Percentiles rank a stretch among this genome's conserved stretches.
These are phyloP conservation scores for Adineta ricciae DNA, from an alignment of 2,888 invertebrate genomes.

Conservation along the genomic window DNA sequence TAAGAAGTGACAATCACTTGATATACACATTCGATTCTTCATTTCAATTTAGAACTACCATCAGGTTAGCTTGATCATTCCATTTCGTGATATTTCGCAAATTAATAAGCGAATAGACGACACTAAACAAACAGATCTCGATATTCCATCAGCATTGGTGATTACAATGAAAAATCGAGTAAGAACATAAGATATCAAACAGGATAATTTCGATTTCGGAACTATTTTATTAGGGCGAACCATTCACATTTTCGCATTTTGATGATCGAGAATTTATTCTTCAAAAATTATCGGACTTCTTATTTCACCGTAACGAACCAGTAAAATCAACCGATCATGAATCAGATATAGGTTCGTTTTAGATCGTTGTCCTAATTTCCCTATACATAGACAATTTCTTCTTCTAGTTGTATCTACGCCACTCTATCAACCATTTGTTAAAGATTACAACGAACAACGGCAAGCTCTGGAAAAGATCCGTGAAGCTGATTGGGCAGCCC, in stretches of 20 bases:
- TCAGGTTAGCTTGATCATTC: slow-evolving; percentile 75
- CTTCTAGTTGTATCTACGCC: slow-evolving; percentile 44
- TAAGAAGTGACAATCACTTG: slow-evolving; percentile 52
- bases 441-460: slow-evolving; percentile 40
- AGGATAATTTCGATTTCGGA: background rate
- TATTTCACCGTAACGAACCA: slow-evolving; percentile 58
- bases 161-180: slow-evolving; percentile 71
- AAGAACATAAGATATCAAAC: background rate
- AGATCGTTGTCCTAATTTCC: background rate
- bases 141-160: slow-evolving; percentile 63
- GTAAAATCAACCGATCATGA: slow-evolving; percentile 31
- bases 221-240: slow-evolving; percentile 51
- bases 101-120: slow-evolving; percentile 58
- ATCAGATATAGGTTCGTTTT: background rate
- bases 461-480: slow-evolving; percentile 52
- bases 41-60: slow-evolving; percentile 59
- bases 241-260: slow-evolving; percentile 77
- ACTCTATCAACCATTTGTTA: slow-evolving; percentile 37
- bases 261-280: slow-evolving; percentile 76
- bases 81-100: slow-evolving; percentile 67
- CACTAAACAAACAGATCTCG: slow-evolving; percentile 46
- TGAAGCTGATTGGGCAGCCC: slow-evolving; percentile 59
- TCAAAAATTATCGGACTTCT: slow-evolving; percentile 74
- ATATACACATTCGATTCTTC: too few species aligned
- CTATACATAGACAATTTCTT: slow-evolving; percentile 35